phyloP scores from a whole-genome alignment of 2,888 invertebrate genomes.

The Calephelis perditalis region DNA sequence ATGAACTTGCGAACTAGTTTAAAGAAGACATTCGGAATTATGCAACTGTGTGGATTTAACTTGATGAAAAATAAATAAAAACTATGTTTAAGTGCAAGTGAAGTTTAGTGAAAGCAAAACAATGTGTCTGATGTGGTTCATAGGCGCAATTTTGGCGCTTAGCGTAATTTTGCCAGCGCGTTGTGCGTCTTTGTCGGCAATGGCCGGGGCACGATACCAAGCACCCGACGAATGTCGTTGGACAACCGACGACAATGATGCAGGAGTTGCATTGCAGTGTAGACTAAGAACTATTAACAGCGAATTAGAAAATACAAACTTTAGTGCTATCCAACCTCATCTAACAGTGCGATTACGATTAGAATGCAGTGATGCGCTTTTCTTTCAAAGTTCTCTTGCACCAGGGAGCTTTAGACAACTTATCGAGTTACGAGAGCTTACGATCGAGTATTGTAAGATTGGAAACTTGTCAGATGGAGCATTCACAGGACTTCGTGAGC shows the following conservation, averaged over 20 bases:
- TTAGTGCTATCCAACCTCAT: constrained; percentile 89
- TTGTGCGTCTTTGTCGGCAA: constrained; percentile 69
- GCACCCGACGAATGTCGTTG: constrained; percentile 90
- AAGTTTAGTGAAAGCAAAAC: constrained; percentile 49
- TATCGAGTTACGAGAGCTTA: constrained; percentile 85
- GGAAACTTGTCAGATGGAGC: constrained; percentile 89
- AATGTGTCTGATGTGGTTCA: constrained; percentile 66
- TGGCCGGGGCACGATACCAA: constrained; percentile 82
- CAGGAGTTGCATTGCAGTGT: constrained; percentile 85
- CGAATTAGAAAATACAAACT: constrained; percentile 89
- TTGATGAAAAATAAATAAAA: constrained; percentile 56
- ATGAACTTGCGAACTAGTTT: constrained; percentile 44
- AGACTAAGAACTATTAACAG: constrained; percentile 87
- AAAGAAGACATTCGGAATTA: constrained; percentile 11
- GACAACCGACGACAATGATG: constrained; percentile 83
- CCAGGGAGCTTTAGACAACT: constrained; percentile 87
- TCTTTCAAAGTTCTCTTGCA: constrained; percentile 87
- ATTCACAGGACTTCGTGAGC: constrained; percentile 87
- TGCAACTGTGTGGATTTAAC: constrained; percentile 8
- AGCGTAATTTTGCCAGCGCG: constrained; percentile 58
- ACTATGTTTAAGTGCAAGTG: constrained; percentile 67
- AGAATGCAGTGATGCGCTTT: constrained; percentile 88
- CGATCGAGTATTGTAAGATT: constrained; percentile 90
- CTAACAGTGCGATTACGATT: constrained; percentile 86
- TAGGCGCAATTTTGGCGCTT: constrained; percentile 61